Evolutionary conservation across 2,888 invertebrate genomes (phyloP), one percentile per base, ranked within the genome.

Genomic region (Mimas tiliae): DNA sequence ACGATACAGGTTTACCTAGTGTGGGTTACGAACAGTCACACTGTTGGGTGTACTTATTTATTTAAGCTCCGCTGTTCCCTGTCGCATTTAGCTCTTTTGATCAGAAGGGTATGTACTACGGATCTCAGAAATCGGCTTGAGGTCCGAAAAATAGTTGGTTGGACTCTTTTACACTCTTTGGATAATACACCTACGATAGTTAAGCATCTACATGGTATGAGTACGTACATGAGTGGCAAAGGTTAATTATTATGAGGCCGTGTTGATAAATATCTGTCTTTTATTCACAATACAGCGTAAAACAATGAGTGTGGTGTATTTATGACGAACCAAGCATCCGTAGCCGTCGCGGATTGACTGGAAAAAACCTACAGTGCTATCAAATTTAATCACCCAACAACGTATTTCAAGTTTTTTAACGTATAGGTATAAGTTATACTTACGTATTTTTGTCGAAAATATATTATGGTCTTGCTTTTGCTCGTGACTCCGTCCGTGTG

Each of bases 251-350:
- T 75, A 75, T 74, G 70, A 71, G 69, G 70, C 70, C 71, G 70
- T 72, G 70, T 77, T 75, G 77, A 78, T 80, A 80, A 78, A 78
- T 76, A 79, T 75, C 75, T 72, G 69, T 67, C 72, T 75, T 74
- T 73, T 78, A 78, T 81, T 77, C 74, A 75, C 75, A 73, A 65
- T 68, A 67, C 67, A 67, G 73, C 71, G 76, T 73, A 77, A 78
- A 81, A 82, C 83, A 83, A 82, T 82, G 81, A 73, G 68, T 74
- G 27, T 42, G 63, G 27, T 14, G 48, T 63, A 47, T 64, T 65
- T 66, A 67, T 71, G 68, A 65, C 27, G 70, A 70, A 69, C 74
- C 68, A 78, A 80, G 82, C 81, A 83, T 82, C 81, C 81, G 78
- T 68, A 19, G 55, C 58, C 58, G 19, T 58, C 19, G 58, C 12